Conservation (phyloP, 2,797 vertebrate genomes). For the Coregonus ussuriensis region DNA sequence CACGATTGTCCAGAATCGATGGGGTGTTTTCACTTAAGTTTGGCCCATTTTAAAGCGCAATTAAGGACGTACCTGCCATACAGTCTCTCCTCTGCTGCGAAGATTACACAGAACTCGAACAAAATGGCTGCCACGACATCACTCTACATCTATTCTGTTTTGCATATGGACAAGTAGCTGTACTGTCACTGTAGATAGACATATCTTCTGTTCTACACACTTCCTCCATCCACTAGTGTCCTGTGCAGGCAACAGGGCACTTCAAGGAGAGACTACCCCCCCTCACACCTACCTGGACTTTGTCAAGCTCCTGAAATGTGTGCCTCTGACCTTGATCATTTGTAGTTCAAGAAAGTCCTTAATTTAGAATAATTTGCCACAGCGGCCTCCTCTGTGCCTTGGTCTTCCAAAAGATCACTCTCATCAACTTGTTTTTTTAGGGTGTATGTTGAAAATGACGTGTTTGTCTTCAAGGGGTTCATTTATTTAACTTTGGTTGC, state of each 20-base stretch:
- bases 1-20: slow-evolving; percentile 7
- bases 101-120: background rate
- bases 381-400: background rate
- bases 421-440: background rate
- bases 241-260: slow-evolving; percentile 72
- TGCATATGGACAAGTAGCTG: background rate
- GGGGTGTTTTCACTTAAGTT: background rate
- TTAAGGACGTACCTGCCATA: background rate
- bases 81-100: no score
- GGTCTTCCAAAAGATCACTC: background rate
- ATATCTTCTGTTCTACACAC: slow-evolving; percentile 47
- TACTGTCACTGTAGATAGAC: background rate
- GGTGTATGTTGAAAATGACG: background rate
- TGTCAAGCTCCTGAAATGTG: background rate
- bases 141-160: no score
- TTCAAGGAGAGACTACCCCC: slow-evolving; percentile 25
- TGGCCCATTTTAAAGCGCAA: background rate
- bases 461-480: background rate
- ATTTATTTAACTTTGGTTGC: slow-evolving; percentile 16
- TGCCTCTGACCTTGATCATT: background rate
- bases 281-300: background rate
- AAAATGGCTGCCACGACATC: background rate
- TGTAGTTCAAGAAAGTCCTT: no score
- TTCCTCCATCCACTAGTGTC: slow-evolving; percentile 73
- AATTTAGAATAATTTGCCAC: background rate